Base-by-base conservation (phyloP, 1,140 invertebrate genomes). In the Daktulosphaira vitifoliae region DNA sequence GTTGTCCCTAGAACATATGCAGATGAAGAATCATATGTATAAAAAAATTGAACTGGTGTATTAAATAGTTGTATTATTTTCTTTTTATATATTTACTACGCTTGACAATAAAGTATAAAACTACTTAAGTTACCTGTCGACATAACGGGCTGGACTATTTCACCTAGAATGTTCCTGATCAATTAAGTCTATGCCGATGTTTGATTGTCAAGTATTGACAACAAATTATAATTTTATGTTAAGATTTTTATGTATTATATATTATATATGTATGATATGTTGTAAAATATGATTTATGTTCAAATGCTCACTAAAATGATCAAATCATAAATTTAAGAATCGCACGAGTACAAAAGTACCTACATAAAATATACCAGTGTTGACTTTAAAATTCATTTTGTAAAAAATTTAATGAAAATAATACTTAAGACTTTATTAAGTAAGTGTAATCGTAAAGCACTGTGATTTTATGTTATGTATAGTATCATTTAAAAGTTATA, bases 1-100 rank as follows among this genome's bases (percentile, higher is more conserved):
- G 66, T 70, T 46, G 69, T 72, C 65, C 70, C 71, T 50, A 65
- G 68, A 22, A 68, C 72, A 9, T 72, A 70, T 42, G 66, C 70
- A 18, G 71, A 72, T 53, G 72, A 72, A 66, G 72, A 72, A 52
- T 72, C 72, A n/a, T 72, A 72, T 51, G 72, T 72, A 11, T 72
- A 49, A 70, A 5, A 6, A 15, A 6, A 33, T 33, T 33, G 11
- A 6, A 33, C 29, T 33, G 5, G 29, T 33, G 29, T 33, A 33
- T 33, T 11, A 33, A 33, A 33, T 33, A 33, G 11, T 33, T 33
- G 29, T 33, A n/a, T n/a, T n/a, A n/a, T n/a, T n/a, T n/a, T n/a
- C n/a, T n/a, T n/a, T n/a, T n/a, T 38, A 42, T 29, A 59, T 59
- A 23, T 33, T 20, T 59, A 59, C n/a, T 42, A 59, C 54, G 25